These are phyloP conservation scores for Vidua chalybeata DNA, from an alignment of 2,113 vertebrate species.

Conservation along the genomic window DNA sequence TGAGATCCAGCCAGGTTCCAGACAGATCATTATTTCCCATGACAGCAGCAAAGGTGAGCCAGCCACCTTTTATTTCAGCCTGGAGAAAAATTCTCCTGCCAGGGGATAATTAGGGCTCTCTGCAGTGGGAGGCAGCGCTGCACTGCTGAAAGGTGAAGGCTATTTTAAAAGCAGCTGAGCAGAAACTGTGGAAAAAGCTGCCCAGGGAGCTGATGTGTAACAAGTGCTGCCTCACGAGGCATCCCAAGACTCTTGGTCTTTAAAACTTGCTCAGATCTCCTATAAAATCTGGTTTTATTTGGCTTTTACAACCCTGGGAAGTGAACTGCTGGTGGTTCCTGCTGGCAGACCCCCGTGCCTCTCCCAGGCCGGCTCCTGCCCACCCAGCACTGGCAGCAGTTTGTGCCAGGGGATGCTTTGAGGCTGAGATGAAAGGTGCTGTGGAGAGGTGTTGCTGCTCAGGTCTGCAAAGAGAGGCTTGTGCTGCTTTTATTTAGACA, in stretches of 20 bases:
- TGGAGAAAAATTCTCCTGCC: conserved; percentile 14
- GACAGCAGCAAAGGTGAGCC: not conserved
- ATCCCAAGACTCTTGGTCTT: not conserved
- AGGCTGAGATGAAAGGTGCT: not conserved
- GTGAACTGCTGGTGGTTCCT: not conserved
- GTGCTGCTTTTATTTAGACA: not conserved
- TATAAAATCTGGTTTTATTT: not conserved
- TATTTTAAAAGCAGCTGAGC: conserved; percentile 17
- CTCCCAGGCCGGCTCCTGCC: not conserved
- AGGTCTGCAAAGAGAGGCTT: not conserved
- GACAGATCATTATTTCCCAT: not conserved
- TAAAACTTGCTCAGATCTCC: not conserved
- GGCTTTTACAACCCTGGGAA: not conserved
- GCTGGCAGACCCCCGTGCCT: not conserved
- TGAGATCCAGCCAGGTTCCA: not conserved
- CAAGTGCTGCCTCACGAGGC: not conserved
- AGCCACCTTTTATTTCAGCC: not conserved
- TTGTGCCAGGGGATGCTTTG: not conserved
- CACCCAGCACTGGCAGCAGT: fast-evolving
- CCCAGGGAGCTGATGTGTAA: not conserved
- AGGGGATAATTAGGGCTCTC: not conserved
- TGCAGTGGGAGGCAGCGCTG: not conserved
- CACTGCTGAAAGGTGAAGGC: not conserved
- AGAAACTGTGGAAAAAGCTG: not conserved
- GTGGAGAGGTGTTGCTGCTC: not conserved